Evolutionary conservation across 2,113 vertebrate species (phyloP), one percentile per base, ranked within the genome.

Genomic region (Tychaedon coryphoeus): DNA sequence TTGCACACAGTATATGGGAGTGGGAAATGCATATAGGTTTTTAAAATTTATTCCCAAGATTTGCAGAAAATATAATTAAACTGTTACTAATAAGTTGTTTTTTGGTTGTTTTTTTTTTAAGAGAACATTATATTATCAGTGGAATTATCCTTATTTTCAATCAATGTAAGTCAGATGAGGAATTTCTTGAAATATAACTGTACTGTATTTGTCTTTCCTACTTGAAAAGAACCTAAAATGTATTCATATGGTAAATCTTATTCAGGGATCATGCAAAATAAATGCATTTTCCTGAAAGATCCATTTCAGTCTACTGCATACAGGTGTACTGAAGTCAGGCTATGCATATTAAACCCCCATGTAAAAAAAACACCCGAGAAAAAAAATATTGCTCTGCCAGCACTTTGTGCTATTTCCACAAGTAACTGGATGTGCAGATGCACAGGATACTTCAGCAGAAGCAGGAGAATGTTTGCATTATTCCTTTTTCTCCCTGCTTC

Each of bases 401-500:
- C 90, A 94, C 43, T 94, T 93, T 86, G 26, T 93, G 62, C 65
- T 72, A 5, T 94, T 97, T 94, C 48, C 61, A 83, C 76, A 76
- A 78, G 73, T 80, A 70, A 47, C 57, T 53, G 92, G 62, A 53
- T 83, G 43, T 95, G 95, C 97, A 97, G 97, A 96, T 97, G 92
- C 93, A 97, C 84, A 97, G 95, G 96, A 86, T 92, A 72, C 93
- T 97, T 90, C 77, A 91, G 78, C 24, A 93, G 75, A 57, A 71
- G 69, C 69, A 95, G 70, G 86, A 81, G 93, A 96, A 96, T 53
- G 48, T 91, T 86, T 91, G 88, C 70, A 95, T 96, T 80, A 92
- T 94, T 92, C 58, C 80, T 71, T 95, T 89, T 61, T 34, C 90
- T 92, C 51, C 1, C 57, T 87, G 64, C 90, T 97, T 97, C 95